phyloP scores from a whole-genome alignment of 1,140 invertebrate genomes.

The Pseudomyrmex cubaensis region DNA sequence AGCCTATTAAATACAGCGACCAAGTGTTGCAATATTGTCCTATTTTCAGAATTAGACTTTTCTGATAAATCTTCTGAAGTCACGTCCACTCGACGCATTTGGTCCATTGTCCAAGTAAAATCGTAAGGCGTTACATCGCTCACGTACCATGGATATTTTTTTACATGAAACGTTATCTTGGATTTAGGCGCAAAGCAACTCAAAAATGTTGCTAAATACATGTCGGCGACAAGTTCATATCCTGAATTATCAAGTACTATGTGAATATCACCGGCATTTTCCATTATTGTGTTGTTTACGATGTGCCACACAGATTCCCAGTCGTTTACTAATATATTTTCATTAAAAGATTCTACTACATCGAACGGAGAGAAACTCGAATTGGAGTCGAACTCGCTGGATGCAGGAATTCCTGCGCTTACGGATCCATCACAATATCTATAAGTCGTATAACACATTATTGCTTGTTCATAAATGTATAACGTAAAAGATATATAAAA shows the following conservation, averaged over 20 bases:
- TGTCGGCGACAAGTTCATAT: slow-evolving; percentile 96
- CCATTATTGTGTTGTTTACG: slow-evolving; percentile 68
- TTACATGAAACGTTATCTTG: slow-evolving; percentile 94
- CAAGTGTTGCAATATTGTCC: slow-evolving; percentile 80
- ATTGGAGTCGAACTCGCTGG: no score
- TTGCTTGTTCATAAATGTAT: not conserved
- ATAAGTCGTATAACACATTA: slow-evolving; percentile 40
- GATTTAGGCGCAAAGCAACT: slow-evolving; percentile 88
- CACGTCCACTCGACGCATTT: slow-evolving; percentile 79
- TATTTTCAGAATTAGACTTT: no score
- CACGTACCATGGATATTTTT: slow-evolving; percentile 98
- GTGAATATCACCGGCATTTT: slow-evolving; percentile 85
- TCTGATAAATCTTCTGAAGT: slow-evolving; percentile 52
- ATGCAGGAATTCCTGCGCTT: slow-evolving; percentile 87
- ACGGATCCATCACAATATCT: slow-evolving; percentile 95
- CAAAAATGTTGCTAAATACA: slow-evolving; percentile 94
- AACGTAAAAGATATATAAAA: not conserved
- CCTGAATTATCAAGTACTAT: slow-evolving; percentile 97
- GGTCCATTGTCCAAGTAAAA: slow-evolving; percentile 89
- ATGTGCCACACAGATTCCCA: slow-evolving; percentile 86
- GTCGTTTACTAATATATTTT: slow-evolving; percentile 90
- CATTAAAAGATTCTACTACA: slow-evolving; percentile 87
- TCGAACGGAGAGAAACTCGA: slow-evolving; percentile 84
- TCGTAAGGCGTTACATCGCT: slow-evolving; percentile 94
- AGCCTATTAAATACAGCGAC: slow-evolving; percentile 86